A percentile compares a stretch with the other conserved stretches of the same genome.
Conservation (phyloP, 2,797 vertebrate species). For the Acrocephalus scirpaceus region DNA sequence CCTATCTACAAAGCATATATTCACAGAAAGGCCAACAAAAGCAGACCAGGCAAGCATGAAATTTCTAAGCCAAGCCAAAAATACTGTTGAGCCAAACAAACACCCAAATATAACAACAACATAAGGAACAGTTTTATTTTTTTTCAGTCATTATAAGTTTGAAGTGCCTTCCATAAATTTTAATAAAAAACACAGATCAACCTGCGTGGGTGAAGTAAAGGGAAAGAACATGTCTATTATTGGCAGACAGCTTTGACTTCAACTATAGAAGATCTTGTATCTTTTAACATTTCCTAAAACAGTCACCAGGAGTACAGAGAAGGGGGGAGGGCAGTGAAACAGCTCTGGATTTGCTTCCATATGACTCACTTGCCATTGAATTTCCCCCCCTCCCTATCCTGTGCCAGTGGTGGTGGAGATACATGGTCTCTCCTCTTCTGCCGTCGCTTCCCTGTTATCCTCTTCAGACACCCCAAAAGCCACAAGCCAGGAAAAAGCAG, state of each 20-base stretch:
- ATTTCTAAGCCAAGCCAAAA: neutral
- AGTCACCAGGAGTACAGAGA: neutral
- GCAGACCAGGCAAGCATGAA: neutral
- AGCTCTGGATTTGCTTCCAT: neutral
- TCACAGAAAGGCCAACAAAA: neutral
- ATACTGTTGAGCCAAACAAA: neutral
- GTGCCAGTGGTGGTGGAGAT: neutral
- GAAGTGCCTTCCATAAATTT: neutral
- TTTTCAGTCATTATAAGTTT: neutral
- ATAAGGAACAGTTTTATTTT: neutral
- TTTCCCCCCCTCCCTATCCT: fast-evolving
- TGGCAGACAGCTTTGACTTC: conserved; percentile 5
- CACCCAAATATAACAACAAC: neutral
- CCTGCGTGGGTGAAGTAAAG: neutral
- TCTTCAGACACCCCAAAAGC: neutral
- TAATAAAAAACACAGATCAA: neutral
- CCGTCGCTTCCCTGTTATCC: fast-evolving
- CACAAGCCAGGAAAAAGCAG: neutral
- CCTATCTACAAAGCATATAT: neutral
- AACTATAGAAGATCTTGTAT: neutral
- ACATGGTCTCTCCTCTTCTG: neutral
- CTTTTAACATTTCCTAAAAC: neutral
- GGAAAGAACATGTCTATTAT: neutral
- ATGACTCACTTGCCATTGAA: neutral
- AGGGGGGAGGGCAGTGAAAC: neutral